A percentile compares a stretch with the other conserved stretches of the same genome.
Conservation (phyloP, 2,888 invertebrate species). For the Lasioglossum pauxillum region DNA sequence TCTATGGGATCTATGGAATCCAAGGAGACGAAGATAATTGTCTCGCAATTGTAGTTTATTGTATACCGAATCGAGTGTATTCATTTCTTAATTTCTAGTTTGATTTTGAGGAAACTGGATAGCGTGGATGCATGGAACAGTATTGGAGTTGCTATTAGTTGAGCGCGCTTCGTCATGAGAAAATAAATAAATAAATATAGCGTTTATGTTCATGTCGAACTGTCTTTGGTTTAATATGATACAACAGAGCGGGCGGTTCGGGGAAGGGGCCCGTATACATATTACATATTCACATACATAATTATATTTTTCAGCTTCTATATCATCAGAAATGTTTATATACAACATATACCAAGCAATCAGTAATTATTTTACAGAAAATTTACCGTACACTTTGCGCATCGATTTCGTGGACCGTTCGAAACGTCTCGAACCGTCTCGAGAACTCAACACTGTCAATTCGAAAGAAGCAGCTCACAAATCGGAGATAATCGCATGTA, state of each 20-base stretch:
- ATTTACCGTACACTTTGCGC: constrained; percentile 34
- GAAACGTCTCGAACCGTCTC: constrained; percentile 12
- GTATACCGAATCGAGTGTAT: no score
- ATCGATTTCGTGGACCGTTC: constrained; percentile 31
- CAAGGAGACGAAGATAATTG: not conserved
- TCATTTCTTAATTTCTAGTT: no score
- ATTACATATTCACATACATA: constrained; percentile 71
- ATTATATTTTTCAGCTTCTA: constrained; percentile 69
- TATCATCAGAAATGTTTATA: constrained; percentile 72
- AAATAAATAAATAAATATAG: constrained; percentile 40
- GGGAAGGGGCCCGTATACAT: constrained; percentile 51
- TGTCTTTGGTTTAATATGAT: constrained; percentile 84
- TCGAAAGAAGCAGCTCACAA: not conserved
- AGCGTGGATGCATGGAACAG: not conserved
- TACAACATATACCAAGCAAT: constrained; percentile 74
- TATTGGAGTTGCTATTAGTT: not conserved
- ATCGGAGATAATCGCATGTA: not conserved
- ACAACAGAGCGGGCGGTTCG: constrained; percentile 74
- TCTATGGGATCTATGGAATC: not conserved
- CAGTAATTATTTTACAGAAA: constrained; percentile 50
- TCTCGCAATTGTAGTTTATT: no score
- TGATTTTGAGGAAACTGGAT: no score
- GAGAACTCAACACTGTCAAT: constrained; percentile 11
- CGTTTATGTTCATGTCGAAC: constrained; percentile 74
- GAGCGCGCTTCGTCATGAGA: not conserved